Percentiles rank a stretch among this genome's conserved stretches.
These are phyloP conservation scores for Laothoe populi DNA, from an alignment of 2,888 invertebrate species.

Conservation along the genomic window DNA sequence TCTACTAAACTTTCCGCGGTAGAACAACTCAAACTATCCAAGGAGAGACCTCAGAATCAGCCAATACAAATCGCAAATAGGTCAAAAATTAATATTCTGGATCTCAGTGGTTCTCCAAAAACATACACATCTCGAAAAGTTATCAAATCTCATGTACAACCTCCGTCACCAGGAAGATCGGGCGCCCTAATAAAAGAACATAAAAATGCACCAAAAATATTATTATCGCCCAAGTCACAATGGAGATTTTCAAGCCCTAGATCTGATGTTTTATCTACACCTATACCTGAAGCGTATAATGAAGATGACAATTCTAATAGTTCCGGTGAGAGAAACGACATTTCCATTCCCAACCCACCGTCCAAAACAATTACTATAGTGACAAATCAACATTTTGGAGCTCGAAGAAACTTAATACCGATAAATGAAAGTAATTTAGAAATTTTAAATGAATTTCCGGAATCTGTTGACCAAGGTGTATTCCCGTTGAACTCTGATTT, in stretches of 20 bases:
- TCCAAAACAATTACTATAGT: constrained; percentile 77
- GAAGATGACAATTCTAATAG: constrained; percentile 90
- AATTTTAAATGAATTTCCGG: constrained; percentile 58
- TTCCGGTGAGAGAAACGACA: constrained; percentile 82
- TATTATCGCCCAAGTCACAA: constrained; percentile 88
- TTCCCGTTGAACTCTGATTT: constrained; percentile 76
- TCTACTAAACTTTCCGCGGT: constrained; percentile 89
- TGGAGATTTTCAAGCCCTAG: constrained; percentile 91
- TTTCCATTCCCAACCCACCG: constrained; percentile 60
- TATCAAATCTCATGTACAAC: constrained; percentile 76
- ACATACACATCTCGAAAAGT: constrained; percentile 87
- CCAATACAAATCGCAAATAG: constrained; percentile 60
- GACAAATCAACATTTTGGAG: constrained; percentile 79
- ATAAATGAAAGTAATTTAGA: constrained; percentile 66
- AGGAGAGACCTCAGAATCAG: constrained; percentile 76
- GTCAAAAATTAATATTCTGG: constrained; percentile 87
- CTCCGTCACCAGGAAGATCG: constrained; percentile 83
- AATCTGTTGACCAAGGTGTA: constrained; percentile 69
- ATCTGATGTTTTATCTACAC: constrained; percentile 93
- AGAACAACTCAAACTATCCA: constrained; percentile 89
- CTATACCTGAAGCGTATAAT: constrained; percentile 92
- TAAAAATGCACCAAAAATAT: constrained; percentile 86
- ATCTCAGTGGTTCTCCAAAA: constrained; percentile 89
- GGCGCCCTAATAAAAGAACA: constrained; percentile 79
- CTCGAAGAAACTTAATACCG: constrained; percentile 75